phyloP scores from a whole-genome alignment of 2,113 vertebrate species.

The Ictidomys tridecemlineatus region DNA sequence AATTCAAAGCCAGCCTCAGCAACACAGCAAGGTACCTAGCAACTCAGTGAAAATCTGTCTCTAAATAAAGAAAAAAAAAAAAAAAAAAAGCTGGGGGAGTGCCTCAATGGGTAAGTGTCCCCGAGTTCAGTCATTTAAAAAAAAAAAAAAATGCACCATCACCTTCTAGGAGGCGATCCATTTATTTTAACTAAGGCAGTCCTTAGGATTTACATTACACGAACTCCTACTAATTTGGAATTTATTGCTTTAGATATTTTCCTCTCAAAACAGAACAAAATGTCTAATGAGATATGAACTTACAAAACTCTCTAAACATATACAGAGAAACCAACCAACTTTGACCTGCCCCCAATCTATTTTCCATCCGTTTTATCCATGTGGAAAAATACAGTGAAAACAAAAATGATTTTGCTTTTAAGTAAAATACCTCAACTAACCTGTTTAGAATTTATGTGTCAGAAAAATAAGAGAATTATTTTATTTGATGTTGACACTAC shows the following conservation, averaged over 20 bases:
- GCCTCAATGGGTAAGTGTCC: too few relatives aligned
- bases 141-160: not conserved
- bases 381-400: constrained; percentile 32
- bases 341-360: not conserved
- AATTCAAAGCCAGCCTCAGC: too few relatives aligned
- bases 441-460: constrained; percentile 44
- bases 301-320: constrained; percentile 48
- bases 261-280: constrained; percentile 52
- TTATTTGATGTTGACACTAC: constrained; percentile 10
- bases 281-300: constrained; percentile 40
- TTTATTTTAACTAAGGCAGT: constrained; percentile 43
- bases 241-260: constrained; percentile 22
- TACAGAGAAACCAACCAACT: constrained; percentile 47
- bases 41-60: too few relatives aligned
- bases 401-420: constrained; percentile 24
- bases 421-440: constrained; percentile 28
- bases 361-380: constrained; percentile 25
- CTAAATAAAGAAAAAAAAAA: too few relatives aligned
- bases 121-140: too few relatives aligned
- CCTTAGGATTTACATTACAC: constrained; percentile 6
- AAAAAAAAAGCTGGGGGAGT: too few relatives aligned
- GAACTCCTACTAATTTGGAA: constrained; percentile 46
- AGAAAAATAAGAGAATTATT: constrained; percentile 35
- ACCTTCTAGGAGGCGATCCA: not conserved
- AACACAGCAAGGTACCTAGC: too few relatives aligned